Percentiles rank a stretch among this genome's conserved stretches.
phyloP scores from a whole-genome alignment of 2,113 vertebrate genomes.

The Ciconia boyciana region DNA sequence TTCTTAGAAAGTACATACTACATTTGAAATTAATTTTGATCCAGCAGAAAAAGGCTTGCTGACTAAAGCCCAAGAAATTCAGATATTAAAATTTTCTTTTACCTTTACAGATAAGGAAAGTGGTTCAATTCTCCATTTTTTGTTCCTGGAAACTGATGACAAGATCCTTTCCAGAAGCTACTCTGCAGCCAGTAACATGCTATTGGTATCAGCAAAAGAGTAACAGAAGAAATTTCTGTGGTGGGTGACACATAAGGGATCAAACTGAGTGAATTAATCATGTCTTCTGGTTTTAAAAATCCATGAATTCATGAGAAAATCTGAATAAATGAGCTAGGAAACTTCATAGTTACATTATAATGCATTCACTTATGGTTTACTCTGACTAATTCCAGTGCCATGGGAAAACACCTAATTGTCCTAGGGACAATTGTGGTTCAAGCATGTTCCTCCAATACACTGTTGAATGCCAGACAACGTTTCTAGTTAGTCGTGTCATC shows the following conservation, averaged over 20 bases:
- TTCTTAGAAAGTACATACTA: not conserved
- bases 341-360: not conserved
- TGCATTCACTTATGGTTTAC: not conserved
- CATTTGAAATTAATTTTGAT: not conserved
- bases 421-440: not conserved
- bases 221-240: not conserved
- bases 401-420: not conserved
- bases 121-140: not conserved
- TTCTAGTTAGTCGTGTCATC: not conserved
- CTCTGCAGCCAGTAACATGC: not conserved
- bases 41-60: not conserved
- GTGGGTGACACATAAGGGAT: not conserved
- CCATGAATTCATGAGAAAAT: not conserved
- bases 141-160: not conserved
- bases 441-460: accelerated
- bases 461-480: not conserved
- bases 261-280: not conserved
- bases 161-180: not conserved
- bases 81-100: not conserved
- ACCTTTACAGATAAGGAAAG: not conserved
- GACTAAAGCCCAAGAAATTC: not conserved
- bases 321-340: not conserved
- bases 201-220: not conserved
- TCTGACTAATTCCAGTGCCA: not conserved
- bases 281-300: not conserved